Evolutionary conservation across 92 coral and sea anemone species (phyloP).

Genomic region (Virgularia gustaviana): DNA sequence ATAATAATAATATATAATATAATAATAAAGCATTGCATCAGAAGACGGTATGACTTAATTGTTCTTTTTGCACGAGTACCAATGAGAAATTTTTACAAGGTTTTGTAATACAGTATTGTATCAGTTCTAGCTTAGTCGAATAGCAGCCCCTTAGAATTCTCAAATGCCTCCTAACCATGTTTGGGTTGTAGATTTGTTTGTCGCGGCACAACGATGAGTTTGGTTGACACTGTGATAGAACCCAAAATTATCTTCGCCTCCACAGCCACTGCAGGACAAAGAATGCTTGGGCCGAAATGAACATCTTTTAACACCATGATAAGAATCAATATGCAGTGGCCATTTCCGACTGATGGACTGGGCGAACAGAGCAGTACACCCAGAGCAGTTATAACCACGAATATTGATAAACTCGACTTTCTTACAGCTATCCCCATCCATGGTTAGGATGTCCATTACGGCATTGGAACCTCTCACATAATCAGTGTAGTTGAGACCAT

Average conservation of each 20-base stretch:
- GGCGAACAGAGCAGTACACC: not conserved
- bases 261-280: not conserved
- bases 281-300: not conserved
- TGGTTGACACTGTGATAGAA: not conserved
- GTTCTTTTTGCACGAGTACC: too few species aligned
- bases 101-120: too few species aligned
- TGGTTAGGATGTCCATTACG: not conserved
- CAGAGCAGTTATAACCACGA: slow-evolving; percentile 2
- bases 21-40: too few species aligned
- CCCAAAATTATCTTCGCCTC: slow-evolving; percentile 29
- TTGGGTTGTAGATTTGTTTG: slow-evolving; percentile 2
- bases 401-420: not conserved
- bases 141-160: not conserved
- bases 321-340: slow-evolving; percentile 3
- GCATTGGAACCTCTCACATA: not conserved
- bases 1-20: too few species aligned
- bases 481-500: not conserved
- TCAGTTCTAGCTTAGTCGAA: too few species aligned
- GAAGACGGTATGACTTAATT: too few species aligned
- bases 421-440: not conserved
- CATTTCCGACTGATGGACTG: not conserved
- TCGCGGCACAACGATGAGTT: slow-evolving; percentile 6
- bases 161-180: slow-evolving; percentile 30
- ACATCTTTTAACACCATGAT: not conserved
- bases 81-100: too few species aligned